Conservation (phyloP, 2,797 vertebrate genomes). For the Protonibea diacanthus region DNA sequence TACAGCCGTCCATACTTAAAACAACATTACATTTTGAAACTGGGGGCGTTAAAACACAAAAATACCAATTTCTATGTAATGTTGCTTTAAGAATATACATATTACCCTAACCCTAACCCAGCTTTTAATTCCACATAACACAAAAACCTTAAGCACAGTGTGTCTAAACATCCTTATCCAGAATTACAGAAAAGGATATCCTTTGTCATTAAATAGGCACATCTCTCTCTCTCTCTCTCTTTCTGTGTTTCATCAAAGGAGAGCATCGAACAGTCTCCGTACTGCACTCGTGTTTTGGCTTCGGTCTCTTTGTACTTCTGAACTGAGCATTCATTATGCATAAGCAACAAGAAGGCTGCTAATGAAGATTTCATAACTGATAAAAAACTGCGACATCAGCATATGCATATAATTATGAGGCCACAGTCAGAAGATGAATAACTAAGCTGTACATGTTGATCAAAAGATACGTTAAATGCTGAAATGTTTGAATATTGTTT, state of each 20-base stretch:
- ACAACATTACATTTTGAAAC: too few relatives aligned
- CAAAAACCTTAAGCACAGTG: constrained; percentile 22
- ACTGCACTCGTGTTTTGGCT: constrained; percentile 29
- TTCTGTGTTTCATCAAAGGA: constrained; percentile 41
- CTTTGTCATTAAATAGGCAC: constrained; percentile 26
- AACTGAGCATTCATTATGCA: constrained; percentile 74
- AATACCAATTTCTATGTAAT: too few relatives aligned
- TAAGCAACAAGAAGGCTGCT: constrained; percentile 68
- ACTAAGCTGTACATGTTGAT: constrained; percentile 13
- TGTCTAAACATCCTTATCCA: constrained; percentile 31
- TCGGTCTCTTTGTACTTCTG: constrained; percentile 67
- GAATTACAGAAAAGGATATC: constrained; percentile 45
- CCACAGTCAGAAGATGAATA: constrained; percentile 40
- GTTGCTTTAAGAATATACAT: too few relatives aligned
- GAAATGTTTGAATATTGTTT: neutral
- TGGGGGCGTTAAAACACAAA: too few relatives aligned
- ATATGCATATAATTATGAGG: constrained; percentile 63
- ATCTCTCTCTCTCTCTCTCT: constrained; percentile 26
- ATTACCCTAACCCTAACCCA: neutral
- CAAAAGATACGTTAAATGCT: constrained; percentile 4
- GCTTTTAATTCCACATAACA: neutral
- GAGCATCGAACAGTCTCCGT: neutral
- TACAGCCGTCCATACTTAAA: too few relatives aligned
- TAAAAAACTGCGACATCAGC: constrained; percentile 76
- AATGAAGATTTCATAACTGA: constrained; percentile 79